Base-by-base conservation (phyloP, 1,140 invertebrate species). In the Ditylenchus dipsaci region DNA sequence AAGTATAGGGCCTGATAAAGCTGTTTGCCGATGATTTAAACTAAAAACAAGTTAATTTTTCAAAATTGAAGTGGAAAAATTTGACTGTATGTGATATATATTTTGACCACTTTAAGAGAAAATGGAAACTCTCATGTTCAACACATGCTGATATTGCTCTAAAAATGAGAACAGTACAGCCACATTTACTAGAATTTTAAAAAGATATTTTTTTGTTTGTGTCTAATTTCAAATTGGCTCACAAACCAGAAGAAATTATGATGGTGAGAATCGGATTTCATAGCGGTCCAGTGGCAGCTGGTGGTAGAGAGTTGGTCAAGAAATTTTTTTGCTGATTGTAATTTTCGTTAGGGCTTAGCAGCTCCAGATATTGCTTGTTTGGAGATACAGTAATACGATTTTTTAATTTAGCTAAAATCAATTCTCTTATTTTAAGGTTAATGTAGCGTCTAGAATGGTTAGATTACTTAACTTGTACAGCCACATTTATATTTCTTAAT, bases 191-290 rank as follows among this genome's bases (percentile, higher is more conserved):
- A 38, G 11, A 38, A 38, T 38, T 5, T 38, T 5, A 38, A 38
- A 38, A 38, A 38, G 3, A 45, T 68, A 13, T 63, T 94, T 61
- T 93, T 60, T 87, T 90, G 69, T 89, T 90, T 23, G 91, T 97
- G 3, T 87, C 89, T 76, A 90, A 88, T 57, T 98, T 97, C 85
- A 88, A 88, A 63, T 95, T 97, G 77, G 88, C 90, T 17, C 94
- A 97, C 84, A 85, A 90, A 64, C 92, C 92, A 0, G 87, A 89
- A 30, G 90, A 91, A 68, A 89, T 92, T 75, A 87, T 98, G 9
- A 91, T 91, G 82, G 87, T 97, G 1, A 86, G 95, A 68, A 97
- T 98, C 75, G 95, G 95, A 38, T 88, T 98, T 74, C 95, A 98
- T 85, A 90, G 91, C 63, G 90, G 91, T 5, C 88, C 90, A 0